phyloP scores from a whole-genome alignment of 2,888 invertebrate genomes.

The Chaetogeoica ovagalla region DNA sequence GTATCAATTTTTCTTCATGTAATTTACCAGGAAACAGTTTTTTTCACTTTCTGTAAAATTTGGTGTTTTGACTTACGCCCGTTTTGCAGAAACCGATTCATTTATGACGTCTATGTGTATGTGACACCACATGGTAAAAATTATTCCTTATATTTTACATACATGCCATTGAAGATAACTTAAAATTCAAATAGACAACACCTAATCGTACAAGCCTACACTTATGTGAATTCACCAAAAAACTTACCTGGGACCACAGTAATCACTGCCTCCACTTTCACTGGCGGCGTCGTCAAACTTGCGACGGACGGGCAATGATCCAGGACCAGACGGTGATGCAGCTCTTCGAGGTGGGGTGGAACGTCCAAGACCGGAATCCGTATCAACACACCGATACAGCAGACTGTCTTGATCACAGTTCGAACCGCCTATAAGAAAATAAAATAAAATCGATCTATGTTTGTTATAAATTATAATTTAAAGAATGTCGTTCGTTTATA shows the following conservation, averaged over 20 bases:
- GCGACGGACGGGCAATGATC: constrained; percentile 73
- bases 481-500: no score
- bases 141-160: no score
- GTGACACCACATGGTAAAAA: no score
- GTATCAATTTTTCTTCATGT: not conserved
- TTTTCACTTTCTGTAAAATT: not conserved
- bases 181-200: no score
- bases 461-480: no score
- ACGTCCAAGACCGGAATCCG: constrained; percentile 84
- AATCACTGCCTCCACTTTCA: constrained; percentile 57
- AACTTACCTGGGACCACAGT: constrained; percentile 56
- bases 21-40: not conserved
- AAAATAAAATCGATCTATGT: no score
- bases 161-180: no score
- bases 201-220: no score
- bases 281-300: constrained; percentile 57
- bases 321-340: constrained; percentile 82
- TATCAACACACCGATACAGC: constrained; percentile 66
- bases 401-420: constrained; percentile 66
- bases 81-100: not conserved
- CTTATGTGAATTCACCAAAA: not conserved
- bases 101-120: no score
- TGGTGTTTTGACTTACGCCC: not conserved
- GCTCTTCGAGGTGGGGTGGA: constrained; percentile 86
- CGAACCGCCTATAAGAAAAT: constrained; percentile 60